A percentile compares a stretch with the other conserved stretches of the same genome.
These are phyloP conservation scores for Ophion ellenae DNA, from an alignment of 2,888 invertebrate species.

Conservation along the genomic window DNA sequence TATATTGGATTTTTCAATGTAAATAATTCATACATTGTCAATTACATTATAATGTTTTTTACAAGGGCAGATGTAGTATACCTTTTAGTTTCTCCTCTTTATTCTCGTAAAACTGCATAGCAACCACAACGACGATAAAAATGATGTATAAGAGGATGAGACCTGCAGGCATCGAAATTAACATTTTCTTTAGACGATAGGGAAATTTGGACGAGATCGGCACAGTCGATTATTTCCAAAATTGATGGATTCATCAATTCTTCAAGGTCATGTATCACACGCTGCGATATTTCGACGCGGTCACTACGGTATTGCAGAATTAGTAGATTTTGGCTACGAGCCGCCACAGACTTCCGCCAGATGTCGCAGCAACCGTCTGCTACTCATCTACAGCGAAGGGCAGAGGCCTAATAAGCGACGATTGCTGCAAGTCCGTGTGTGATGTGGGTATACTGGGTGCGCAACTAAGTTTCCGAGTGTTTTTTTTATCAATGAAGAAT, in stretches of 20 bases:
- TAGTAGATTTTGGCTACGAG: too few relatives aligned
- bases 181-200: not conserved
- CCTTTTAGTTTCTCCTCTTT: constrained; percentile 75
- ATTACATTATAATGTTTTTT: not conserved
- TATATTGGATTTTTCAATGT: not conserved
- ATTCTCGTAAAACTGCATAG: constrained; percentile 77
- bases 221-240: not conserved
- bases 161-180: constrained; percentile 73
- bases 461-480: too few relatives aligned
- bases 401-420: too few relatives aligned
- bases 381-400: too few relatives aligned
- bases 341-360: too few relatives aligned
- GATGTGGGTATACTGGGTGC: too few relatives aligned
- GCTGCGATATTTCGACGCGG: too few relatives aligned
- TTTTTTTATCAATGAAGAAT: too few relatives aligned
- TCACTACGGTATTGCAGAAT: too few relatives aligned
- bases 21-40: not conserved
- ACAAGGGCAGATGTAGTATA: constrained; percentile 39
- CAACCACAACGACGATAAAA: constrained; percentile 84
- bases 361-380: too few relatives aligned
- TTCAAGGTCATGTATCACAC: too few relatives aligned
- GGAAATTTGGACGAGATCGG: not conserved
- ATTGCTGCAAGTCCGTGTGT: too few relatives aligned
- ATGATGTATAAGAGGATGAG: constrained; percentile 83
- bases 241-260: not conserved